Conservation (phyloP, 1,140 invertebrate genomes). For the Zaprionus ghesquierei region DNA sequence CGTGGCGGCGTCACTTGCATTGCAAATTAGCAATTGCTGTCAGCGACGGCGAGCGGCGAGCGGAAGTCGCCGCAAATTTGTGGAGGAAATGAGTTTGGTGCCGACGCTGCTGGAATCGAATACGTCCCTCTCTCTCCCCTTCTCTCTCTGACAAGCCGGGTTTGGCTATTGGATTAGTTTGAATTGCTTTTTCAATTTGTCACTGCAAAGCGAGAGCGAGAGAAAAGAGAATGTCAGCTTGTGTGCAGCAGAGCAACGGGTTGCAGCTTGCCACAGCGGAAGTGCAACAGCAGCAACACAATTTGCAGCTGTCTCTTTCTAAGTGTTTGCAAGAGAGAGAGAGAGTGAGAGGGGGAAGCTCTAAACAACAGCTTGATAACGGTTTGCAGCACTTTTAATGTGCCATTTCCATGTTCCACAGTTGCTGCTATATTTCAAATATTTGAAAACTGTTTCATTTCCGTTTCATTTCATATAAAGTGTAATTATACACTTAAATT, state of each 20-base stretch:
- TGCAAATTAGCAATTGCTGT: constrained; percentile 74
- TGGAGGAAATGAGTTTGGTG: constrained; percentile 74
- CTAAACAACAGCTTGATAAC: not conserved
- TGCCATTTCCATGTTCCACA: not conserved
- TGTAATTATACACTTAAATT: no score
- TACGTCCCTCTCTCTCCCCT: not conserved
- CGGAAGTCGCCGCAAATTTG: constrained; percentile 74
- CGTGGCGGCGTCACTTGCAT: constrained; percentile 48
- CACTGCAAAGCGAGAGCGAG: no score
- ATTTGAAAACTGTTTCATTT: no score
- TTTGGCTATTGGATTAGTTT: constrained; percentile 31
- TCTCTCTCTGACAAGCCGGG: not conserved
- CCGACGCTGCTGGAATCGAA: constrained; percentile 21
- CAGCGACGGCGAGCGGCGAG: constrained; percentile 36
- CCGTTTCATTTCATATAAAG: no score
- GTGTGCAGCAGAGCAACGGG: constrained; percentile 9
- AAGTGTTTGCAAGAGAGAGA: not conserved
- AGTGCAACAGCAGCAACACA: not conserved
- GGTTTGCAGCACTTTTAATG: not conserved
- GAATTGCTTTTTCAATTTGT: constrained; percentile 45
- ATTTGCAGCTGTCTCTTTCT: not conserved
- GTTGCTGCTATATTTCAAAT: no score
- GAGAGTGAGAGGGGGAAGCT: not conserved
- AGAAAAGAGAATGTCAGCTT: not conserved
- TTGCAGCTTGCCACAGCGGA: not conserved